These are phyloP conservation scores for Sylvilagus floridanus DNA, from an alignment of 2,797 vertebrate genomes.

Conservation along the genomic window DNA sequence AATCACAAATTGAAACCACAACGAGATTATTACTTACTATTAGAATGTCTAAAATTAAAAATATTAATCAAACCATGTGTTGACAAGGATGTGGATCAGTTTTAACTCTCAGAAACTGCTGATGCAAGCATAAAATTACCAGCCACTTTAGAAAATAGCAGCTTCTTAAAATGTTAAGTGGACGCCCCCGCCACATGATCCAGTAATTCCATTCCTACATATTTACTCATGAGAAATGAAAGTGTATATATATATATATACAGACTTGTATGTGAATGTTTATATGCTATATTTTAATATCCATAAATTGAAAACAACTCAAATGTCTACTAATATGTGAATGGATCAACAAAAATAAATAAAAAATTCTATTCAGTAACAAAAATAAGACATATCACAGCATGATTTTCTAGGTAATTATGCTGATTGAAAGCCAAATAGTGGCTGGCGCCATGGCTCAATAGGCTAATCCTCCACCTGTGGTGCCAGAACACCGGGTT, in stretches of 20 bases:
- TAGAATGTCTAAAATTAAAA: background rate
- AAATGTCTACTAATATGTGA: too few species aligned
- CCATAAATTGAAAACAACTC: background rate
- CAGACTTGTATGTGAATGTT: background rate
- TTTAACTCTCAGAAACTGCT: background rate
- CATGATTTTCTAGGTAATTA: background rate
- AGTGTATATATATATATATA: background rate
- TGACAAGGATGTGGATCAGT: background rate
- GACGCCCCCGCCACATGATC: background rate
- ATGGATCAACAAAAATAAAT: background rate
- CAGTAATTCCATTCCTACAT: background rate
- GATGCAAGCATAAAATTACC: background rate
- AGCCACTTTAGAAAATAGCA: background rate
- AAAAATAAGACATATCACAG: background rate
- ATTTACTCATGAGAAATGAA: background rate
- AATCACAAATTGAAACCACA: slow-evolving; percentile 1
- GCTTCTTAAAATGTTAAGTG: background rate
- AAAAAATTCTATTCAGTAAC: background rate
- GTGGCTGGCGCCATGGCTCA: too few species aligned
- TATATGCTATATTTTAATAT: background rate
- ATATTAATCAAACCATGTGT: background rate
- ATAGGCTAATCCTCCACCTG: too few species aligned
- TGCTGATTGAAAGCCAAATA: too few species aligned
- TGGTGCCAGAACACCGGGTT: too few species aligned
- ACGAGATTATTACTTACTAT: background rate